Base-by-base conservation (phyloP, 2,888 invertebrate genomes). In the Dastarcus helophoroides region DNA sequence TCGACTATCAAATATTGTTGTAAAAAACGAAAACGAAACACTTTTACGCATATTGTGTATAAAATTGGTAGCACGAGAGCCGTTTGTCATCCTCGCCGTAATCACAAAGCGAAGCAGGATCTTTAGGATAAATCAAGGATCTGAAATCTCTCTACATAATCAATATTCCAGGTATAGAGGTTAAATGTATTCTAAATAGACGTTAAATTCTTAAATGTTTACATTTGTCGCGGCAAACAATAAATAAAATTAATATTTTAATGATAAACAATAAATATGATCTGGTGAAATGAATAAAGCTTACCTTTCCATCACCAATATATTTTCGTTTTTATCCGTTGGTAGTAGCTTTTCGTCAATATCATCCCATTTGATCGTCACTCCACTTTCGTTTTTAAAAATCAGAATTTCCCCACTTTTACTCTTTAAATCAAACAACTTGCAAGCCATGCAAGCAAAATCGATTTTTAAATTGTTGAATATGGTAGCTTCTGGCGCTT, bases 401-500 rank as follows among this genome's bases (percentile, higher is more conserved):
- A 55, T 40, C 22, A 21, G 29, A 17, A 33, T 29, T 13, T 19
- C 22, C 17, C 30, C 21, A 14, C 32, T 34, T 11, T 32, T 26
- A 27, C 44, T 47, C 9, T 37, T 29, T 8, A 50, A 44, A 19
- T 48, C 43, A 32, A 54, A 46, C 11, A 54, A 36, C 5, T 39
- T 38, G 31, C 54, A 54, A 11, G 40, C 41, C 3, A 35, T 36
- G 31, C 54, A 53, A 27, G 47, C 46, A 32, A 47, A 54, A 11
- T 43, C 49, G 11, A 54, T 42, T 5, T 40, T 36, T 12, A 53
- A 32, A 16, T 40, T 48, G 29, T 42, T 36, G 33, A 53, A 50
- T 8, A 46, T 39, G 29, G 48, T 47, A 1, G 40, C 14, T 11
- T 44, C 37, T 14, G 39, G 36, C 7, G 47, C 21, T 19, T 40